A percentile compares a stretch with the other conserved stretches of the same genome.
Conservation (phyloP, 2,113 vertebrate genomes). For the Salminus brasiliensis region DNA sequence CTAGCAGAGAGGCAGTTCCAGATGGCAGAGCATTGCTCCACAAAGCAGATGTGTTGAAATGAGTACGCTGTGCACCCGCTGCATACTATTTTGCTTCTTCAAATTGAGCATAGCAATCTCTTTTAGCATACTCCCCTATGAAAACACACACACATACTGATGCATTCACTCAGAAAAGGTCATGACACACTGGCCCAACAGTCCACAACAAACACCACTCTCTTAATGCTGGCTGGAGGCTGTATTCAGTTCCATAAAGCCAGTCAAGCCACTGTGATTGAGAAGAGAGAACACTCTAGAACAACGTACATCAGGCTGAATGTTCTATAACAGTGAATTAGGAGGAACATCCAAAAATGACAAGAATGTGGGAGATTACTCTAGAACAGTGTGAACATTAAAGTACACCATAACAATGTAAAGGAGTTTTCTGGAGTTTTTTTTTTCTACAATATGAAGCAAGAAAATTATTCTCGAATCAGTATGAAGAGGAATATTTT, state of each 20-base stretch:
- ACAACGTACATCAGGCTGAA: background rate
- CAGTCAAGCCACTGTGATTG: background rate
- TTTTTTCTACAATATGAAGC: no score
- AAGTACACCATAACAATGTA: no score
- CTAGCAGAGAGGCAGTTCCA: conserved; percentile 51
- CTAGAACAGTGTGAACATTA: background rate
- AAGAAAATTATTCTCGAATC: no score
- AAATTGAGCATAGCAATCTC: conserved; percentile 44
- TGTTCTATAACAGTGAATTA: background rate
- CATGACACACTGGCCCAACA: background rate
- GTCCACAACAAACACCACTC: background rate
- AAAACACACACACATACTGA: conserved; percentile 19
- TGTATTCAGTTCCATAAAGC: background rate
- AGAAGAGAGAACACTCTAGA: background rate
- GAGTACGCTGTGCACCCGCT: conserved; percentile 36
- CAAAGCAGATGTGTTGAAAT: conserved; percentile 58
- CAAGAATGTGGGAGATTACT: background rate
- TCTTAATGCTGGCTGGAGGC: background rate
- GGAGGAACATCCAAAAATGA: background rate
- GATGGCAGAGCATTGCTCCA: conserved; percentile 53
- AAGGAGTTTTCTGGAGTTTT: no score
- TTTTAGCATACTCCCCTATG: conserved; percentile 30
- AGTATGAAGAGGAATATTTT: no score
- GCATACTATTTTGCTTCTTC: conserved; percentile 48
- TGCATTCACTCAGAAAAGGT: background rate